Percentiles rank a stretch among this genome's conserved stretches.
These are phyloP conservation scores for Megamerina dolium DNA, from an alignment of 2,888 invertebrate genomes.

Conservation along the genomic window DNA sequence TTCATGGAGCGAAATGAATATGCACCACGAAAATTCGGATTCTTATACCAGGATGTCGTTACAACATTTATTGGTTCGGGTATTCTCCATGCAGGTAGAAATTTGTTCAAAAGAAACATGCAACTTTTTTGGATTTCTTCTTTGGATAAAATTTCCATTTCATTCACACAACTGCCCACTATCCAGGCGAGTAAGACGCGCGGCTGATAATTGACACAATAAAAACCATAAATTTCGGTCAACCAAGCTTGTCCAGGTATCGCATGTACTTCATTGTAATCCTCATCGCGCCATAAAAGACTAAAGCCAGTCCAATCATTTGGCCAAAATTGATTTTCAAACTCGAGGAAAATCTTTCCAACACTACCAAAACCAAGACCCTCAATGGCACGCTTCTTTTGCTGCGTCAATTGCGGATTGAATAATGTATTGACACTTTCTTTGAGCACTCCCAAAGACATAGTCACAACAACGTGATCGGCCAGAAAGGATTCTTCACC, in stretches of 20 bases:
- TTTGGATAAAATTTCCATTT: conserved; percentile 56
- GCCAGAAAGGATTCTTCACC: conserved; percentile 40
- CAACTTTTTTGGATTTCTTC: conserved; percentile 37
- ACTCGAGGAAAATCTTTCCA: conserved; percentile 57
- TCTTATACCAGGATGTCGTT: conserved; percentile 59
- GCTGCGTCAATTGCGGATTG: conserved; percentile 47
- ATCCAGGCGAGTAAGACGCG: conserved; percentile 61
- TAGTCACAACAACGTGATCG: conserved; percentile 56
- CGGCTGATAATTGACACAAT: conserved; percentile 57
- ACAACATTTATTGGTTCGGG: conserved; percentile 25
- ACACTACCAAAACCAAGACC: conserved; percentile 54
- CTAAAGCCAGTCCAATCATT: conserved; percentile 50
- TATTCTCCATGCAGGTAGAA: conserved; percentile 27
- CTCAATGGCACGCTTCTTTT: conserved; percentile 51
- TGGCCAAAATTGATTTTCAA: conserved; percentile 55
- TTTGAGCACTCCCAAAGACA: conserved; percentile 58
- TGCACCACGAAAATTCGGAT: conserved; percentile 56
- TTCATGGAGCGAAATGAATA: conserved; percentile 58
- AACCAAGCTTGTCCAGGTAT: conserved; percentile 51
- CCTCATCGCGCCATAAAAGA: conserved; percentile 54
- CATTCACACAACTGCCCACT: conserved; percentile 54
- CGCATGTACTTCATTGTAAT: conserved; percentile 28
- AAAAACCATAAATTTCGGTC: conserved; percentile 59
- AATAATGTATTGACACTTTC: conserved; percentile 43
- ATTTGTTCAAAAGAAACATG: conserved; percentile 29